phyloP scores from a whole-genome alignment of 2,888 invertebrate species.

The Morpho achilles region DNA sequence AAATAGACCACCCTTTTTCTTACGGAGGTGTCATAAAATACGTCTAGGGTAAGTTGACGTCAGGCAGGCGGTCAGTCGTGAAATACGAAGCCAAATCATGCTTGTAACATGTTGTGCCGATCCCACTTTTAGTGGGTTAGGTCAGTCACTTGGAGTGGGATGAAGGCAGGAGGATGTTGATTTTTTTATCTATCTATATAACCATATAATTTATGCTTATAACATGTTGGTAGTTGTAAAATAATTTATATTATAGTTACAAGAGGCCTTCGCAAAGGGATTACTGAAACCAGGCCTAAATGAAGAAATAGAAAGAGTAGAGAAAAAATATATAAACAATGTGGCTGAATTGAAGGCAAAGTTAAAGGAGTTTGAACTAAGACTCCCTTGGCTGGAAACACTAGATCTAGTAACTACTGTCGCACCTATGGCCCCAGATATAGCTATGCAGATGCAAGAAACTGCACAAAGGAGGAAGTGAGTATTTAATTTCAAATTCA shows the following conservation, averaged over 20 bases:
- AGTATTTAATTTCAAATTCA: slow-evolving; percentile 25
- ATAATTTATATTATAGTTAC: slow-evolving; percentile 80
- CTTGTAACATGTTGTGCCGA: too few relatives aligned
- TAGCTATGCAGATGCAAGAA: slow-evolving; percentile 87
- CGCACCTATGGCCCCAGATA: slow-evolving; percentile 91
- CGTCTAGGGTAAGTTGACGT: too few relatives aligned
- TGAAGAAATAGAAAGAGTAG: slow-evolving; percentile 78
- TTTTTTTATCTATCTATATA: too few relatives aligned
- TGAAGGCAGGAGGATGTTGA: too few relatives aligned
- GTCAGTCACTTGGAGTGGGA: too few relatives aligned
- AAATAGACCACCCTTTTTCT: too few relatives aligned
- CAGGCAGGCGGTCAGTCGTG: too few relatives aligned
- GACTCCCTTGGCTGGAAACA: slow-evolving; percentile 91
- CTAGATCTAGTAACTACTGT: slow-evolving; percentile 88
- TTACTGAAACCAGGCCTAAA: slow-evolving; percentile 92
- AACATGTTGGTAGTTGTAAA: not conserved
- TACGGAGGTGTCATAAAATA: too few relatives aligned
- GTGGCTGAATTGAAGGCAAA: slow-evolving; percentile 85
- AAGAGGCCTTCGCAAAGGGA: slow-evolving; percentile 93
- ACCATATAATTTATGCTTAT: not conserved
- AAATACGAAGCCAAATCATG: too few relatives aligned
- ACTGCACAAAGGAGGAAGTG: slow-evolving; percentile 84
- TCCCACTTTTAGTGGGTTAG: too few relatives aligned
- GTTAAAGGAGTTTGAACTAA: slow-evolving; percentile 83
- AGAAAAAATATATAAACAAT: slow-evolving; percentile 84